These are phyloP conservation scores for Epizoanthus scotinus DNA, from an alignment of 92 coral and sea anemone genomes.

Conservation along the genomic window DNA sequence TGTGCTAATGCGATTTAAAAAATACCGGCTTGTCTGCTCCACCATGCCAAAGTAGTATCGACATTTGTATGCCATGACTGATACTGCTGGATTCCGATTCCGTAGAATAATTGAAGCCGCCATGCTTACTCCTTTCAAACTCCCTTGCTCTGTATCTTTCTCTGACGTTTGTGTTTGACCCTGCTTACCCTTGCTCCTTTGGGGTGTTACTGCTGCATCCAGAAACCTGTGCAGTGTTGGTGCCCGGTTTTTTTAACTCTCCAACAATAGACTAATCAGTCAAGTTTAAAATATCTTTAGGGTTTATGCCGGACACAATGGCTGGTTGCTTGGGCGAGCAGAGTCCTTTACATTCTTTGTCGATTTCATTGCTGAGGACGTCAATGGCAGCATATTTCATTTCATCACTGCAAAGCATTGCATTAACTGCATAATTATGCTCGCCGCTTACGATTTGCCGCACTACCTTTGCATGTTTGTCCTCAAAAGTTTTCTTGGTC, in stretches of 20 bases:
- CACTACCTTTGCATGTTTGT: no score
- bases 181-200: no score
- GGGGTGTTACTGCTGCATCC: slow-evolving; percentile 19
- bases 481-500: no score
- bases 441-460: slow-evolving; percentile 3
- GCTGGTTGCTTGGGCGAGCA: slow-evolving; percentile 39
- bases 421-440: background rate
- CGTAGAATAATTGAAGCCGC: background rate
- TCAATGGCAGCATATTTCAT: background rate
- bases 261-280: slow-evolving; percentile 12
- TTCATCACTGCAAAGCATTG: background rate
- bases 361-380: background rate
- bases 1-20: background rate
- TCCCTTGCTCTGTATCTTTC: background rate
- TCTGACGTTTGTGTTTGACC: background rate
- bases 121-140: background rate
- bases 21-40: background rate
- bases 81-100: background rate
- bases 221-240: slow-evolving; percentile 41
- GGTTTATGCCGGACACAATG: slow-evolving; percentile 12
- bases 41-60: background rate
- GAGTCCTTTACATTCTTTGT: slow-evolving; percentile 28
- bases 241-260: slow-evolving; percentile 36
- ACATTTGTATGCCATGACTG: background rate
- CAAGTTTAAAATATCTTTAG: slow-evolving; percentile 6